Evolutionary conservation across 2,113 vertebrate species (phyloP).

Genomic region (Psilopogon haemacephalus): DNA sequence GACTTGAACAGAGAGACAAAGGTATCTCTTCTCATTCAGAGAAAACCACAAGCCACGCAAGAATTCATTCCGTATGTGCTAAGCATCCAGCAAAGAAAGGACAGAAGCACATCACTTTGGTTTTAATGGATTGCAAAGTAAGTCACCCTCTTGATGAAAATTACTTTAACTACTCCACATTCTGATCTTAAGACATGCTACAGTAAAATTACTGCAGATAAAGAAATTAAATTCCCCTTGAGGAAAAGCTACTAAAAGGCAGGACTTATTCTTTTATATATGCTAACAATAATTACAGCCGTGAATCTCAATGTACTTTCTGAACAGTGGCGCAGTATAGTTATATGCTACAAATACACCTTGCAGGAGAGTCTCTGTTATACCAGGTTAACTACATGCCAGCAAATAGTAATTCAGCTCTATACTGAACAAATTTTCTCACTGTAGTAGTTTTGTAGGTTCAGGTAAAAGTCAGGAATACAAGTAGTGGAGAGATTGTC

Average conservation of each 20-base stretch:
- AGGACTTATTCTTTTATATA: neutral
- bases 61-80: neutral
- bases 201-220: neutral
- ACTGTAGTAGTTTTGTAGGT: neutral
- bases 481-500: neutral
- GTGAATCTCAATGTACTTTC: neutral
- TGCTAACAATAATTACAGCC: neutral
- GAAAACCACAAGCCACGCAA: neutral
- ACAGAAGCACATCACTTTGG: neutral
- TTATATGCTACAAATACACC: neutral
- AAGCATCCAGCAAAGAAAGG: neutral
- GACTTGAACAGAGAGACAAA: neutral
- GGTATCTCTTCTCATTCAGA: neutral
- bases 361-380: neutral
- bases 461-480: neutral
- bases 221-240: neutral
- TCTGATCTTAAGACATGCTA: neutral
- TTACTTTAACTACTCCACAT: neutral
- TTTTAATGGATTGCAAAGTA: neutral
- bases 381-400: neutral
- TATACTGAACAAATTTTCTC: neutral
- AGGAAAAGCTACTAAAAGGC: neutral
- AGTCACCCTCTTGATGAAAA: neutral
- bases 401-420: neutral
- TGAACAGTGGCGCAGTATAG: neutral